Percentiles rank a stretch among this genome's conserved stretches.
phyloP scores from a whole-genome alignment of 2,113 vertebrate species.

The Struthio camelus region DNA sequence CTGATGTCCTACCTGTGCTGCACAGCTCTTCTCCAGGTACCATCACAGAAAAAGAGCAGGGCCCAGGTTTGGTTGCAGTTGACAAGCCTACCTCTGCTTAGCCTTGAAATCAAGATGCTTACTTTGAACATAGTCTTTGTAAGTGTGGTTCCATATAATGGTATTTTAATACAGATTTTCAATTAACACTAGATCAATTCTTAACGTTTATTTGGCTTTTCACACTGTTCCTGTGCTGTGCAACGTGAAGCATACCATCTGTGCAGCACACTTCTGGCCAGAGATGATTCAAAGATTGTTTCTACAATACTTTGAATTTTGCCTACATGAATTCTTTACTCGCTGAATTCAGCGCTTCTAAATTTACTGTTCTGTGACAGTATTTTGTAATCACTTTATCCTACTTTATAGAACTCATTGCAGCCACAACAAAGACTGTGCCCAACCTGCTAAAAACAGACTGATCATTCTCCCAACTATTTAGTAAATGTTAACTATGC shows the following conservation, averaged over 20 bases:
- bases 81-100: neutral
- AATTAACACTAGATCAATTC: constrained; percentile 63
- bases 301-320: constrained; percentile 14
- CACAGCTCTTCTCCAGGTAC: neutral
- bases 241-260: constrained; percentile 64
- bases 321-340: constrained; percentile 19
- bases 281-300: constrained; percentile 45
- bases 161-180: constrained; percentile 53
- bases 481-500: constrained; percentile 78
- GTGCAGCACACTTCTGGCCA: constrained; percentile 61
- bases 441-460: constrained; percentile 68
- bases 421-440: constrained; percentile 58
- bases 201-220: constrained; percentile 69
- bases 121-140: neutral
- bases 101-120: neutral
- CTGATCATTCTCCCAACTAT: constrained; percentile 69
- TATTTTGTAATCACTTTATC: constrained; percentile 30
- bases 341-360: constrained; percentile 14
- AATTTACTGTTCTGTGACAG: constrained; percentile 44
- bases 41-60: neutral
- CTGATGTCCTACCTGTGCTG: accelerated
- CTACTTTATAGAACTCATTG: constrained; percentile 37
- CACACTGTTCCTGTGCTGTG: constrained; percentile 48
- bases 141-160: constrained; percentile 28
- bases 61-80: neutral